Evolutionary conservation across 2,888 invertebrate genomes (phyloP), one percentile per base, ranked within the genome.

Genomic region (Heliconius hortense): DNA sequence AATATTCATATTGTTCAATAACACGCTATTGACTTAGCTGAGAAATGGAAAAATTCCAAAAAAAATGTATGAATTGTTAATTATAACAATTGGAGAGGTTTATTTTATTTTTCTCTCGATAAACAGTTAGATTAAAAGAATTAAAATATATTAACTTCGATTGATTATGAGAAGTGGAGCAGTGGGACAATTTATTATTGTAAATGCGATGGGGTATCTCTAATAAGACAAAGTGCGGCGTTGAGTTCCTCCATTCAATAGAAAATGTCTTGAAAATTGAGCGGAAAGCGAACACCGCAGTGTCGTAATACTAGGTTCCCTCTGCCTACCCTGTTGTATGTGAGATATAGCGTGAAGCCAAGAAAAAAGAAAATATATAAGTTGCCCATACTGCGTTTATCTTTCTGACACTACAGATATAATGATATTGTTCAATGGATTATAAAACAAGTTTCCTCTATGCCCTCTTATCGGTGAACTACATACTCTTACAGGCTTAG

Each of bases 341-440:
- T 7, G 8, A 21, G 53, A 53, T 53, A 53, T 10, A 53, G 53
- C 18, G 53, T 53, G 8, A 53, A 53, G 53, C 2, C 21, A 53
- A 53, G 8, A 53, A 53, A 53, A 66, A 24, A 15, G n/a, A 4
- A 13, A n/a, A 66, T 66, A 4, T 21, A 21, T 21, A 31, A 63
- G 8, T 56, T 56, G 59, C 10, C 18, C 26, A 56, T 24, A 70
- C 60, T 71, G 71, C 18, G 59, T 56, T 56, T 56, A 73, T 53
- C 43, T 24, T 64, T 15, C 1, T 64, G 28, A 53, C 59, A n/a
- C 73, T 70, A 60, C 28, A 71, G 71, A 71, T 71, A 71, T 75
- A 59, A 59, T 53, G 56, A 56, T 43, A 78, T 76, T 78, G 78
- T 62, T 76, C 74, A 78, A 78, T 78, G 76, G 66, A 72, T 78